Conservation (phyloP, 2,797 vertebrate species). For the Danio aesculapii region DNA sequence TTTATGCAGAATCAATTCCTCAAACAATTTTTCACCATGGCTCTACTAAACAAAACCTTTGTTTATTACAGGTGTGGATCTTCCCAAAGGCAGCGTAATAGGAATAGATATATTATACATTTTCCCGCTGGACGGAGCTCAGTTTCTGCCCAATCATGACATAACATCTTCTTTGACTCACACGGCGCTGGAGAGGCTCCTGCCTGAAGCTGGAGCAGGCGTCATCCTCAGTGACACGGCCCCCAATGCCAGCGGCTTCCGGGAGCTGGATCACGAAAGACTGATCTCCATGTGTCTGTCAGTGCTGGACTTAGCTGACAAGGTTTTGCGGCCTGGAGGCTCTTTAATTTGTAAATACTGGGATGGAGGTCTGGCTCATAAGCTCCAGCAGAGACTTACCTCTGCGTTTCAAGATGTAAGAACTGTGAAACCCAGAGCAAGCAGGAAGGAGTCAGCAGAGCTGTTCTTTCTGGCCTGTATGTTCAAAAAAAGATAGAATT, state of each 20-base stretch:
- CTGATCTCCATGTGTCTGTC: slow-evolving; percentile 83
- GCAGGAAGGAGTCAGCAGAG: slow-evolving; percentile 91
- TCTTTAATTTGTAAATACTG: slow-evolving; percentile 91
- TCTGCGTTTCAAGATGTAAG: slow-evolving; percentile 79
- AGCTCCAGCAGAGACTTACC: slow-evolving; percentile 80
- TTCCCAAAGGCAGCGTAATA: slow-evolving; percentile 84
- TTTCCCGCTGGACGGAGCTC: slow-evolving; percentile 85
- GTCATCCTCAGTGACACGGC: slow-evolving; percentile 95
- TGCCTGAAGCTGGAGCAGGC: slow-evolving; percentile 83
- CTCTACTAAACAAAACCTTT: background rate
- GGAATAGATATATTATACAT: slow-evolving; percentile 89
- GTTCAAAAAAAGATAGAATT: slow-evolving; percentile 69
- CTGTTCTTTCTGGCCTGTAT: slow-evolving; percentile 85
- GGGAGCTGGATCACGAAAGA: slow-evolving; percentile 89
- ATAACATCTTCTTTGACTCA: slow-evolving; percentile 78
- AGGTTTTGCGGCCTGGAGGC: slow-evolving; percentile 81
- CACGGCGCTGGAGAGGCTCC: slow-evolving; percentile 76
- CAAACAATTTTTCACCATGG: too few relatives aligned
- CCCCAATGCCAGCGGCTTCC: slow-evolving; percentile 90
- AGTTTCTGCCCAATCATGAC: slow-evolving; percentile 85
- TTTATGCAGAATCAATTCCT: too few relatives aligned
- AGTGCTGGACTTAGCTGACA: slow-evolving; percentile 79
- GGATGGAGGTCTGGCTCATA: slow-evolving; percentile 82
- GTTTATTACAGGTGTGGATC: slow-evolving; percentile 76
- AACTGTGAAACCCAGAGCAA: slow-evolving; percentile 88